These are phyloP conservation scores for Linnaemya tessellans DNA, from an alignment of 2,888 invertebrate genomes.

Conservation along the genomic window DNA sequence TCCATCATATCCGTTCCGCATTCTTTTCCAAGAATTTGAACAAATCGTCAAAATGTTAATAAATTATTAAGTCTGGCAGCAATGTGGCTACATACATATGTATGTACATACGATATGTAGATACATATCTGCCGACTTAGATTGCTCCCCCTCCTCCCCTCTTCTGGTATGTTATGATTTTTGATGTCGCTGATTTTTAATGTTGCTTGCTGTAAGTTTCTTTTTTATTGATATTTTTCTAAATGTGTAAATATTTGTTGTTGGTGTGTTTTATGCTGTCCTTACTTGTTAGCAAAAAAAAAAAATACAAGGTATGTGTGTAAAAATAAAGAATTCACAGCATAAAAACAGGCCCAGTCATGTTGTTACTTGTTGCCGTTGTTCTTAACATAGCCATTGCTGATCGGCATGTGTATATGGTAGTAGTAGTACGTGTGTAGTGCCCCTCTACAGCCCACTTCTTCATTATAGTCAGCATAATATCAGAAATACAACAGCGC, in stretches of 20 bases:
- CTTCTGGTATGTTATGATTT: conserved; percentile 50
- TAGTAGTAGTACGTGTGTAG: neutral
- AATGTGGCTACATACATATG: neutral
- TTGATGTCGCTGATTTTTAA: conserved; percentile 47
- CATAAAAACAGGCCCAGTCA: conserved; percentile 47
- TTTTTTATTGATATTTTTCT: conserved; percentile 29
- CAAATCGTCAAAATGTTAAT: neutral
- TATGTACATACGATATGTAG: too few species aligned
- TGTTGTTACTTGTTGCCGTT: conserved; percentile 29
- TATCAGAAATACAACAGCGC: conserved; percentile 32
- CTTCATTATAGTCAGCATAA: conserved; percentile 39
- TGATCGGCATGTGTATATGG: neutral
- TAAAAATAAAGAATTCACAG: conserved; percentile 42
- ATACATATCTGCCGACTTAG: neutral
- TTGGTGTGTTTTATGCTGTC: conserved; percentile 48
- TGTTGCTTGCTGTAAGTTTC: conserved; percentile 29
- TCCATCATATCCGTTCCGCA: too few species aligned
- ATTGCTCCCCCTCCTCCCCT: neutral
- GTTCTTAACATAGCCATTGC: neutral
- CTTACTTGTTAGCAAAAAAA: conserved; percentile 54
- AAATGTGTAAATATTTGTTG: conserved; percentile 7
- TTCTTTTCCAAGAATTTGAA: too few species aligned
- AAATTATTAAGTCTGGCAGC: neutral
- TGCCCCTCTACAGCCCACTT: conserved; percentile 19
- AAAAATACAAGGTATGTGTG: conserved; percentile 27